A percentile compares a stretch with the other conserved stretches of the same genome.
Evolutionary conservation across 2,888 invertebrate species (phyloP).

Genomic region (Idaea dimidiata): DNA sequence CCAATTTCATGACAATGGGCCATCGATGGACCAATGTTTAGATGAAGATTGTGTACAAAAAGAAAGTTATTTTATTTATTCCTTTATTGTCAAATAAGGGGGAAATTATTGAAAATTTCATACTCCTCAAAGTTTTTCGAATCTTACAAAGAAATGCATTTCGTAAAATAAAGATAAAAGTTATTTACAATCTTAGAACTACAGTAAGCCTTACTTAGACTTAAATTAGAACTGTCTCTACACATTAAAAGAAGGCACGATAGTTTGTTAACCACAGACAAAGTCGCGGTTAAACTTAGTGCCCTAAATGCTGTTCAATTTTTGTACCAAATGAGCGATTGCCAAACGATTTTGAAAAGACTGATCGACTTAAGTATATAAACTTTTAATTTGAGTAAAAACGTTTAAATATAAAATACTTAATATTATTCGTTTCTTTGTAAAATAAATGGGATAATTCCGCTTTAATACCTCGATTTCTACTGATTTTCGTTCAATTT

Average conservation of each 20-base stretch:
- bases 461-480: no score
- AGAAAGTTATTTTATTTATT: slow-evolving; percentile 64
- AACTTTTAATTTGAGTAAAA: no score
- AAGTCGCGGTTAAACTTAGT: background rate
- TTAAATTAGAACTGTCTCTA: slow-evolving; percentile 34
- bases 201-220: slow-evolving; percentile 10
- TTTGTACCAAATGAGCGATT: slow-evolving; percentile 30
- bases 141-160: slow-evolving; percentile 77
- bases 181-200: slow-evolving; percentile 68
- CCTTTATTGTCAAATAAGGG: slow-evolving; percentile 78
- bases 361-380: no score
- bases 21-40: background rate
- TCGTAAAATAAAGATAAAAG: slow-evolving; percentile 75
- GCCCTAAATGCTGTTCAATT: slow-evolving; percentile 6
- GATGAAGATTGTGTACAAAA: slow-evolving; percentile 18
- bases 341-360: slow-evolving; percentile 19
- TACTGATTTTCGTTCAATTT: no score
- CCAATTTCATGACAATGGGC: background rate
- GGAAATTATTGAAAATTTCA: slow-evolving; percentile 73
- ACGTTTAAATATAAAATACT: no score
- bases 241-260: slow-evolving; percentile 12
- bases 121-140: slow-evolving; percentile 66
- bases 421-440: no score
- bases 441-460: no score
- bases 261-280: slow-evolving; percentile 6